Evolutionary conservation across 2,888 invertebrate species (phyloP).

Genomic region (Perizoma flavofasciatum): DNA sequence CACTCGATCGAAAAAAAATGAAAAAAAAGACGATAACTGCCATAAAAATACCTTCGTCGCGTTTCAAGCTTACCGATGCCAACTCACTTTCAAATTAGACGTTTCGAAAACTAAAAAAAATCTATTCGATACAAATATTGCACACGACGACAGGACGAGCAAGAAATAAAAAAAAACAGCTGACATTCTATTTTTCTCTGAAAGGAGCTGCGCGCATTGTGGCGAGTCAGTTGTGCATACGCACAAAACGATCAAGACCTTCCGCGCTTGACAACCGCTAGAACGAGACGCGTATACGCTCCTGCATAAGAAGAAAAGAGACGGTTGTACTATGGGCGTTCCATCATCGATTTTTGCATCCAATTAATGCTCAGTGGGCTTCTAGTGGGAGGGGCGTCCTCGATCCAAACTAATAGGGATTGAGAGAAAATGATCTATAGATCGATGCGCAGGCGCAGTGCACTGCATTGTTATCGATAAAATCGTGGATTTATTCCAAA

Average conservation of each 20-base stretch:
- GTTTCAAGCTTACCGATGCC: conserved; percentile 53
- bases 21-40: neutral
- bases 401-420: conserved; percentile 79
- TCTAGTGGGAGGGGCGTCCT: conserved; percentile 71
- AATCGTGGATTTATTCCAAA: conserved; percentile 76
- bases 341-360: conserved; percentile 69
- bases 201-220: conserved; percentile 73
- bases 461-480: conserved; percentile 78
- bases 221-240: conserved; percentile 64
- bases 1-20: conserved; percentile 34
- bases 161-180: conserved; percentile 64
- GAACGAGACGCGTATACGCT: conserved; percentile 46
- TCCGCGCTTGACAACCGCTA: conserved; percentile 48
- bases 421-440: conserved; percentile 82
- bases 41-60: conserved; percentile 44
- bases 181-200: conserved; percentile 77
- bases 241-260: conserved; percentile 71
- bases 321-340: conserved; percentile 65
- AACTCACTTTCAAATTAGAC: conserved; percentile 74
- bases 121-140: conserved; percentile 79
- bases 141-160: conserved; percentile 68
- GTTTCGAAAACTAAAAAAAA: conserved; percentile 61
- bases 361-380: conserved; percentile 83
- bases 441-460: conserved; percentile 67
- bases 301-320: conserved; percentile 44